Conservation (phyloP, 1,140 invertebrate species). For the Acromyrmex heyeri region DNA sequence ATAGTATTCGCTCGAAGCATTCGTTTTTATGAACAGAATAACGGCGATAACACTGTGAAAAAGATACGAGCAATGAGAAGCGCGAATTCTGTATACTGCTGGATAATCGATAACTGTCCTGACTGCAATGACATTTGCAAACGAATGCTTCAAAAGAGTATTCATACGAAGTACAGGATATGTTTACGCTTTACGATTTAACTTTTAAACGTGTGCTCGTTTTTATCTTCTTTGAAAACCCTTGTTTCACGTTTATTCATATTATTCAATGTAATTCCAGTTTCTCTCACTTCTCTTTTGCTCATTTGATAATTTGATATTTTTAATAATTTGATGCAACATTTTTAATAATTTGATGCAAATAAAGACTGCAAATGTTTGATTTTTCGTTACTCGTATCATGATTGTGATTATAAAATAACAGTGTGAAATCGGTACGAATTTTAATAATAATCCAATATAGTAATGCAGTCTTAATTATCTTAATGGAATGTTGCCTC, state of each 20-base stretch:
- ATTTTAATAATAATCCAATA: constrained; percentile 23
- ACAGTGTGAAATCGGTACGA: neutral
- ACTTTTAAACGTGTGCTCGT: neutral
- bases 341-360: neutral
- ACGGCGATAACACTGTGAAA: neutral
- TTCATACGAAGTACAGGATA: neutral
- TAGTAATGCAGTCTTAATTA: neutral
- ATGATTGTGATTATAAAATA: neutral
- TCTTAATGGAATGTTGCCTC: neutral
- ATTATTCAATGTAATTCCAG: neutral
- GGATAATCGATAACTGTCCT: neutral
- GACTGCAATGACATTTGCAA: constrained; percentile 4
- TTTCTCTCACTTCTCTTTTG: neutral
- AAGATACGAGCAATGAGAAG: neutral
- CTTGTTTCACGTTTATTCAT: neutral
- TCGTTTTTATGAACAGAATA: neutral
- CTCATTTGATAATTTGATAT: neutral
- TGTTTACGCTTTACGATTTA: neutral
- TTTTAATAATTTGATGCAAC: neutral
- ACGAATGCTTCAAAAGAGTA: neutral
- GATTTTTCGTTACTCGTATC: neutral
- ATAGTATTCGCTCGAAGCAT: neutral
- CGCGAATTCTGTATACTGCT: neutral
- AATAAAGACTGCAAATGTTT: constrained; percentile 10
- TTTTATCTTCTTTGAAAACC: neutral